phyloP scores from a whole-genome alignment of 2,797 vertebrate genomes.

The Takifugu rubripes region DNA sequence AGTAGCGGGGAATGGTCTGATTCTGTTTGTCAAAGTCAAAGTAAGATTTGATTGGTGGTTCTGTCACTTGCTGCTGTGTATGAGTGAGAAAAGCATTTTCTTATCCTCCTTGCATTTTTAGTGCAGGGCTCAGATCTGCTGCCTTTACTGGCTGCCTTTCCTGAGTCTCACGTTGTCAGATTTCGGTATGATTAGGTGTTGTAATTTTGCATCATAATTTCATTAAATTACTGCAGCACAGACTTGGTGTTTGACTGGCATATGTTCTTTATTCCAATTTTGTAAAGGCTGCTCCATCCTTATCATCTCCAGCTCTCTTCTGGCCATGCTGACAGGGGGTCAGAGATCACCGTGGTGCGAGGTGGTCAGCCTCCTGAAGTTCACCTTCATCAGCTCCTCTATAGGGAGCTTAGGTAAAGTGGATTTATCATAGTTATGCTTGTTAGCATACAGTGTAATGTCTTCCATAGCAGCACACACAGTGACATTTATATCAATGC shows the following conservation, averaged over 20 bases:
- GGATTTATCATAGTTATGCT: no score
- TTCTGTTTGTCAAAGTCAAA: conserved; percentile 70
- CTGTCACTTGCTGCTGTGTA: no score
- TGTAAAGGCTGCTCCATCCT: conserved; percentile 64
- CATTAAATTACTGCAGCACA: neutral
- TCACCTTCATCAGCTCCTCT: conserved; percentile 76
- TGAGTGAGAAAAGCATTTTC: no score
- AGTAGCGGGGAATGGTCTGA: conserved; percentile 65
- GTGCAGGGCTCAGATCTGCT: conserved; percentile 65
- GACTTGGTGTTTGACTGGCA: neutral
- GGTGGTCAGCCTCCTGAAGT: conserved; percentile 76
- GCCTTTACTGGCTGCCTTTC: conserved; percentile 69
- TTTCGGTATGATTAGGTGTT: conserved; percentile 50
- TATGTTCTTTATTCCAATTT: conserved; percentile 5
- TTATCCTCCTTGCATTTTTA: conserved; percentile 31
- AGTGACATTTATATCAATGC: no score
- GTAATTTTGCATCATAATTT: neutral
- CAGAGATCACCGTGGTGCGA: conserved; percentile 78
- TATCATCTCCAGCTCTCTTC: conserved; percentile 69
- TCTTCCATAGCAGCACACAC: no score
- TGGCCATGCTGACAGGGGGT: conserved; percentile 68
- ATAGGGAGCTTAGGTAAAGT: conserved; percentile 74
- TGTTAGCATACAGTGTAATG: no score
- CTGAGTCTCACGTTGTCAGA: conserved; percentile 75
- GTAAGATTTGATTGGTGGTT: conserved; percentile 15